phyloP scores from a whole-genome alignment of 2,888 invertebrate species.

The Timema cristinae region DNA sequence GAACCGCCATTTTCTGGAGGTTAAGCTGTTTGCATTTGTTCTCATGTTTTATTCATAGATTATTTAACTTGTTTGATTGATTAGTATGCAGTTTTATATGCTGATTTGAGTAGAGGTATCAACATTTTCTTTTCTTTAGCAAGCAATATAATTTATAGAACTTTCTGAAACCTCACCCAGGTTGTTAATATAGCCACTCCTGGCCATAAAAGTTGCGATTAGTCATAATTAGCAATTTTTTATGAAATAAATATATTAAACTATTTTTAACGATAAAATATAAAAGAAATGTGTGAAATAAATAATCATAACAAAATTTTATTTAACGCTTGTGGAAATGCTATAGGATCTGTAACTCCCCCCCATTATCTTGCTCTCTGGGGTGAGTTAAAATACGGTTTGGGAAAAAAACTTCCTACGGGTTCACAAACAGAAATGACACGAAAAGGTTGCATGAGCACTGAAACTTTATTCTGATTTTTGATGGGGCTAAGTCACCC shows the following conservation, averaged over 20 bases:
- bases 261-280: too few species aligned
- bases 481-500: conserved; percentile 32
- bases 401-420: conserved; percentile 29
- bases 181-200: conserved; percentile 2
- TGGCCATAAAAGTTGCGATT: conserved; percentile 6
- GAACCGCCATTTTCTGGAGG: too few species aligned
- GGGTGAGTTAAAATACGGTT: conserved; percentile 15
- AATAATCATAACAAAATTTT: background rate
- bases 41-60: too few species aligned
- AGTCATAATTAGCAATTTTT: background rate
- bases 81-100: background rate
- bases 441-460: conserved; percentile 34
- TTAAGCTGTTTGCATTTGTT: too few species aligned
- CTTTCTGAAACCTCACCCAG: background rate
- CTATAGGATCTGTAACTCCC: conserved; percentile 15
- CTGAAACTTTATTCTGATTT: conserved; percentile 32
- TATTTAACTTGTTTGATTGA: too few species aligned
- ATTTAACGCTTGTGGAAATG: conserved; percentile 15
- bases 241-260: background rate
- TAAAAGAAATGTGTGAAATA: background rate
- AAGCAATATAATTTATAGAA: background rate
- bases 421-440: conserved; percentile 33
- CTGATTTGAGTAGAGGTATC: background rate
- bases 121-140: background rate
- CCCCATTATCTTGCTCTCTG: conserved; percentile 12